These are phyloP conservation scores for Hydrocynus forskahlii DNA, from an alignment of 2,797 vertebrate genomes.

Conservation along the genomic window DNA sequence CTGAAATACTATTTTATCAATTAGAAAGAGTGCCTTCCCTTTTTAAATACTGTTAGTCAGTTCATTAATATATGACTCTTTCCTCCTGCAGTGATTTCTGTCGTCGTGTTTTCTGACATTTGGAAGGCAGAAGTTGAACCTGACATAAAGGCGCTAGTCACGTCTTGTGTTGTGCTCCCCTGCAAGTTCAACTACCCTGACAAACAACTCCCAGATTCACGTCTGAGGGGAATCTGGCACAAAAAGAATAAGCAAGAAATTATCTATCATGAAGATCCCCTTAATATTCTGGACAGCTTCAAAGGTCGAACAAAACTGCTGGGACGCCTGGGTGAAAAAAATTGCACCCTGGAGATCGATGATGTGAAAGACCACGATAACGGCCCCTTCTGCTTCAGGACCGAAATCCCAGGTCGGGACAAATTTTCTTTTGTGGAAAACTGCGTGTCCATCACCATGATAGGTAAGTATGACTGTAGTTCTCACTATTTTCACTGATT, in stretches of 20 bases:
- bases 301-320: constrained; percentile 60
- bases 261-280: neutral
- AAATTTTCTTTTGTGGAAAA: constrained; percentile 62
- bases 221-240: too few relatives aligned
- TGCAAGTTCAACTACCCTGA: constrained; percentile 66
- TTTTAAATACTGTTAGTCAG: too few relatives aligned
- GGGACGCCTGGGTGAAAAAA: constrained; percentile 44
- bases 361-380: constrained; percentile 60
- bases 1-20: too few relatives aligned
- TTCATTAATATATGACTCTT: too few relatives aligned
- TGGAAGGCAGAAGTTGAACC: too few relatives aligned
- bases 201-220: constrained; percentile 30
- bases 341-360: constrained; percentile 60
- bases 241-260: rapidly evolving
- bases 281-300: constrained; percentile 42
- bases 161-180: constrained; percentile 75
- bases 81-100: too few relatives aligned
- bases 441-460: constrained; percentile 50
- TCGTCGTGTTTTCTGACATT: too few relatives aligned
- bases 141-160: constrained; percentile 51
- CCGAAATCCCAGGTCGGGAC: constrained; percentile 3
- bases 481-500: too few relatives aligned
- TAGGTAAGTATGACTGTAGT: constrained; percentile 57
- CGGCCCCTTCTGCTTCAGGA: constrained; percentile 68
- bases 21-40: rapidly evolving